Conservation (phyloP, 2,113 vertebrate genomes). For the Cyphomyrus plagiostoma region DNA sequence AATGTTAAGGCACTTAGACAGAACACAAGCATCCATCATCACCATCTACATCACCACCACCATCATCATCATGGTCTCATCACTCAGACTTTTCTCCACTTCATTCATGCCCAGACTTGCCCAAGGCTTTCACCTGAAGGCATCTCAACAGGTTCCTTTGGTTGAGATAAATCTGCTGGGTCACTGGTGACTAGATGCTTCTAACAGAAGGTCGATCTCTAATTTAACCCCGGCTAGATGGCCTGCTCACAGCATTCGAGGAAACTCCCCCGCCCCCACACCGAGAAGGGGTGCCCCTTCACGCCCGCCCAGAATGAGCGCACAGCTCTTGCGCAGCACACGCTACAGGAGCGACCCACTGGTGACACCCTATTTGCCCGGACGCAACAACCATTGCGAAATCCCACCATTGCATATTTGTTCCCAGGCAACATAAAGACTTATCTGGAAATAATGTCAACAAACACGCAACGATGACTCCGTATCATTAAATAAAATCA, state of each 20-base stretch:
- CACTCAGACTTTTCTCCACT: neutral
- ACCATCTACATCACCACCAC: neutral
- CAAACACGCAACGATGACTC: slow-evolving; percentile 59
- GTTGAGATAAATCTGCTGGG: neutral
- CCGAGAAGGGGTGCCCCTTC: neutral
- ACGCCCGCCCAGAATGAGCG: neutral
- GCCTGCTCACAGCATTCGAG: neutral
- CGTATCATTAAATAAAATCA: slow-evolving; percentile 48
- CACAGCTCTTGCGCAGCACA: neutral
- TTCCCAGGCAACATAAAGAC: slow-evolving; percentile 46
- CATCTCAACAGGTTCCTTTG: neutral
- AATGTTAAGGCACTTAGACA: neutral
- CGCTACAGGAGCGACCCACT: neutral
- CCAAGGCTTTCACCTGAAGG: neutral
- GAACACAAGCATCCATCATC: neutral
- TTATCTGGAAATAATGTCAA: slow-evolving; percentile 46
- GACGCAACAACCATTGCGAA: slow-evolving; percentile 31
- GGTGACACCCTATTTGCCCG: neutral
- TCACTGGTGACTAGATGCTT: neutral
- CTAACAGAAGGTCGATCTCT: neutral
- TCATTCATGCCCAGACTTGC: neutral
- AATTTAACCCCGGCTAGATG: neutral
- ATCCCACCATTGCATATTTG: slow-evolving; percentile 38
- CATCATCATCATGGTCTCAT: neutral
- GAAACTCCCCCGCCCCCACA: neutral